A percentile compares a stretch with the other conserved stretches of the same genome.
These are phyloP conservation scores for Aphrophora alni DNA, from an alignment of 2,888 invertebrate species.

Conservation along the genomic window DNA sequence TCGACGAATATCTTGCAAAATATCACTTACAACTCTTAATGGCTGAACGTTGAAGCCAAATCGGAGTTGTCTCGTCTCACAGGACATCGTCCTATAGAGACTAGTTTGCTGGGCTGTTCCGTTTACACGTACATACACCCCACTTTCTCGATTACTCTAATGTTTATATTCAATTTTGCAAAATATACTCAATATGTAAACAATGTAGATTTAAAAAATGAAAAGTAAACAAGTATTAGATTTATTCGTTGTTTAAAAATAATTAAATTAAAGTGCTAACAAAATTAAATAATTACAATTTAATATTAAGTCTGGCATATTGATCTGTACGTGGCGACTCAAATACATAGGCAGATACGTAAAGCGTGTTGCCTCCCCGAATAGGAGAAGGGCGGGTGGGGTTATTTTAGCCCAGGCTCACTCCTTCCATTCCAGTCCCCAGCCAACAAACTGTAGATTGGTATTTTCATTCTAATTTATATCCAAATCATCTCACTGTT, in stretches of 20 bases:
- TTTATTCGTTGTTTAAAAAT: not conserved
- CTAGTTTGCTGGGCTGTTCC: slow-evolving; percentile 42
- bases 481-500: not conserved
- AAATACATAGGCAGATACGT: slow-evolving; percentile 39
- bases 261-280: not conserved
- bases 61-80: slow-evolving; percentile 45
- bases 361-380: slow-evolving; percentile 35
- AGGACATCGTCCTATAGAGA: slow-evolving; percentile 45
- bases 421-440: slow-evolving; percentile 45
- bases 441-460: slow-evolving; percentile 4
- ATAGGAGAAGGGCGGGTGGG: slow-evolving; percentile 30
- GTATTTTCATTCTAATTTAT: slow-evolving; percentile 2
- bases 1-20: slow-evolving; percentile 28
- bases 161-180: slow-evolving; percentile 19
- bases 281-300: not conserved
- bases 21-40: slow-evolving; percentile 42
- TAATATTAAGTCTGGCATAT: slow-evolving; percentile 35
- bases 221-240: not conserved
- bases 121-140: slow-evolving; percentile 38
- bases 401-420: slow-evolving; percentile 41
- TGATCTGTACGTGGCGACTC: slow-evolving; percentile 44
- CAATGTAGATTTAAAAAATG: not conserved
- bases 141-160: slow-evolving; percentile 26
- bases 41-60: slow-evolving; percentile 46
- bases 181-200: not conserved